Evolutionary conservation across 64 coral and sea anemone genomes (phyloP), one percentile per base, ranked within the genome.

Genomic region (Porites lutea): DNA sequence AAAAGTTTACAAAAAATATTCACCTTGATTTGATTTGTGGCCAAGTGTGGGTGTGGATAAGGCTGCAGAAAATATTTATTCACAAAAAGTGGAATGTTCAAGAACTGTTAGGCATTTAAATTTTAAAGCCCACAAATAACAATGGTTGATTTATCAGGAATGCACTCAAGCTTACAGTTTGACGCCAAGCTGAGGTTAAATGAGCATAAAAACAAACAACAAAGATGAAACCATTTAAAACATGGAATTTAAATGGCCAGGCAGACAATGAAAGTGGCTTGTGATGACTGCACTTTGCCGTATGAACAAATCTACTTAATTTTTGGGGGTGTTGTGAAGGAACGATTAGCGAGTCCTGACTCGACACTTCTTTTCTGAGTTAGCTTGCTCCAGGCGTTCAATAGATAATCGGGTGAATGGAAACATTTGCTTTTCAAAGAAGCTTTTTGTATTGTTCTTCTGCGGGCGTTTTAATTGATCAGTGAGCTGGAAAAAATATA

Each of bases 381-480:
- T 37, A 37, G 27, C 27, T 37, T 37, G 27, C 1, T 37, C 27
- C 27, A 37, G 27, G 27, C 27, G 27, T 37, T 37, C 27, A 37
- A 37, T 37, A 37, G 27, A 37, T 37, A 37, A 37, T 37, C 27
- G 1, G 27, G n/a, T 65, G 66, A 27, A n/a, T n/a, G n/a, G n/a
- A 83, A 46, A 18, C 43, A 83, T 83, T 83, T 66, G 59, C 79
- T 65, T 83, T n/a, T 83, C 59, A 83, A 65, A 65, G 79, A 65
- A 16, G 44, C 79, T 45, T 15, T 60, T 16, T 45, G 60, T 6
- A 8, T 49, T 65, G 0, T 49, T 22, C 37, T 10, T 11, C 5
- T 48, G 16, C 59, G 65, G 15, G 79, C 79, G 27, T 37, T 1
- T 37, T 37, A 37, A 59, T 48, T 48, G 15, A 66, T 48, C 79